Evolutionary conservation across 2,797 vertebrate genomes (phyloP).

Genomic region (Spea hammondii): DNA sequence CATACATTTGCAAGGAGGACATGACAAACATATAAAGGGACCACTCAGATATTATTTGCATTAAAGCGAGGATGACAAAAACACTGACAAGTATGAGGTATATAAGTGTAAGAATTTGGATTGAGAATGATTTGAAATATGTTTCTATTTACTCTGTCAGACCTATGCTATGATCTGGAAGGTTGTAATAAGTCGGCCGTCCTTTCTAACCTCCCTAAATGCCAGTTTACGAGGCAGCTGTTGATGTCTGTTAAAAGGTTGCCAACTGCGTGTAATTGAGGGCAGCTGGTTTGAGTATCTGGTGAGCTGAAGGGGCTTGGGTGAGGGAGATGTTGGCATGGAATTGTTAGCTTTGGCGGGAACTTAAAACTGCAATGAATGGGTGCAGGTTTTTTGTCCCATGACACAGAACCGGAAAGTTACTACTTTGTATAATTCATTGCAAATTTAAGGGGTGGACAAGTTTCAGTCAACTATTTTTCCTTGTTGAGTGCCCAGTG

Average conservation of each 20-base stretch:
- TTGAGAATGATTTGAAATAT: too few species aligned
- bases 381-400: background rate
- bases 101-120: too few species aligned
- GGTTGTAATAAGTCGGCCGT: conserved; percentile 12
- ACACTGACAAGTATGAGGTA: too few species aligned
- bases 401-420: background rate
- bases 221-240: conserved; percentile 34
- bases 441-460: too few species aligned
- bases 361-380: background rate
- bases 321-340: background rate
- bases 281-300: background rate
- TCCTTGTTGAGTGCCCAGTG: too few species aligned
- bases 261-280: background rate
- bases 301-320: background rate
- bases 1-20: too few species aligned
- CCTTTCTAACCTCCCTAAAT: background rate
- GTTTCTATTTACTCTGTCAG: too few species aligned
- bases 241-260: conserved; percentile 4
- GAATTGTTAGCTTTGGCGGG: background rate
- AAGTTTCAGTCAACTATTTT: too few species aligned
- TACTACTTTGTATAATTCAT: too few species aligned
- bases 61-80: too few species aligned
- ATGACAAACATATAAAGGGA: too few species aligned
- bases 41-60: too few species aligned
- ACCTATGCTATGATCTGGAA: background rate